Evolutionary conservation across 2,888 invertebrate species (phyloP).

Genomic region (Germaria angustata): DNA sequence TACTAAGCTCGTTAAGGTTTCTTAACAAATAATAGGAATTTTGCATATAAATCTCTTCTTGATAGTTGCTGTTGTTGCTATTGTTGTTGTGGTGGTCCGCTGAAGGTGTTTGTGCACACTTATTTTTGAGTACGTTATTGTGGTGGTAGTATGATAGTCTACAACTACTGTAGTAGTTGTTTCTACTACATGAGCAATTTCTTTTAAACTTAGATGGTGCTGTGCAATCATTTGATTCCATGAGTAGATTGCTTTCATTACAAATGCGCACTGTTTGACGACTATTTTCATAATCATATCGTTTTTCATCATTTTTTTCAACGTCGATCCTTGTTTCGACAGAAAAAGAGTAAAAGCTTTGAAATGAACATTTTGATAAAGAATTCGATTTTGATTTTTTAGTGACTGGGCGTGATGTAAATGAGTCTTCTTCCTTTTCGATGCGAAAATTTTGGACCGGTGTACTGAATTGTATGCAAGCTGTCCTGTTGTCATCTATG

Average conservation of each 20-base stretch:
- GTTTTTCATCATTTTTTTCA: neutral
- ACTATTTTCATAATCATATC: conserved; percentile 7
- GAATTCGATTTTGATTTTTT: conserved; percentile 32
- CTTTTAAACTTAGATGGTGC: conserved; percentile 11
- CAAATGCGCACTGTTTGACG: conserved; percentile 53
- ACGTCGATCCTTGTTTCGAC: neutral
- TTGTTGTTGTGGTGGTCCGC: conserved; percentile 19
- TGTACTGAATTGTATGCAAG: neutral
- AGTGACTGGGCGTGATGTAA: conserved; percentile 39
- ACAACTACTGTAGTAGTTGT: conserved; percentile 58
- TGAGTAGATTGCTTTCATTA: conserved; percentile 17
- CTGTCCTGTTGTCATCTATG: neutral
- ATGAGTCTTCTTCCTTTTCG: conserved; percentile 59
- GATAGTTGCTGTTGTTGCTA: conserved; percentile 28
- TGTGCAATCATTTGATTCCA: conserved; percentile 1
- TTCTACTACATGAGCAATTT: conserved; percentile 57
- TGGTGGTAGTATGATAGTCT: conserved; percentile 43
- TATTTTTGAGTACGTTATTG: conserved; percentile 50
- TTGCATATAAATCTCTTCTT: conserved; percentile 56
- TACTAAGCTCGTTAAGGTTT: conserved; percentile 20
- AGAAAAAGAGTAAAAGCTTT: conserved; percentile 2
- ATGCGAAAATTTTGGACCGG: neutral
- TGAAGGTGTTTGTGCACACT: conserved; percentile 45
- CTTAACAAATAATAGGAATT: conserved; percentile 64
- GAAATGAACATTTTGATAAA: conserved; percentile 12